These are phyloP conservation scores for Troides aeacus DNA, from an alignment of 2,888 invertebrate species.

Conservation along the genomic window DNA sequence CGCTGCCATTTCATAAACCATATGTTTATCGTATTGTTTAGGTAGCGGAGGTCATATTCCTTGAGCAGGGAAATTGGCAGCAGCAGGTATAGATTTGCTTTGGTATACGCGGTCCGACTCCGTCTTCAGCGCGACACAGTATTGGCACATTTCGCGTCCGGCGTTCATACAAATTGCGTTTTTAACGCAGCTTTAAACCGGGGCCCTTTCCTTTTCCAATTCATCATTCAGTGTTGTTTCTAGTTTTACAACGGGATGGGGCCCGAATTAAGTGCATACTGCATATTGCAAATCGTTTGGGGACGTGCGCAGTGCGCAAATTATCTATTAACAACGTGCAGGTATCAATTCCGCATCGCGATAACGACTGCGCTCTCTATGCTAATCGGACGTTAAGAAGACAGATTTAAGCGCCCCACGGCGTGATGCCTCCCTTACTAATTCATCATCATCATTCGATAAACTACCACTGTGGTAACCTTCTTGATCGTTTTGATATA, in stretches of 20 bases:
- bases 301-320: slow-evolving; percentile 52
- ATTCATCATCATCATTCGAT: slow-evolving; percentile 2
- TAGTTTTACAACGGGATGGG: slow-evolving; percentile 67
- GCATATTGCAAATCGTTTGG: slow-evolving; percentile 54
- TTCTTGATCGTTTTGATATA: not conserved
- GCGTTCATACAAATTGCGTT: slow-evolving; percentile 66
- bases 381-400: slow-evolving; percentile 31
- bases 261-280: slow-evolving; percentile 56
- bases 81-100: slow-evolving; percentile 34
- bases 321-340: slow-evolving; percentile 42
- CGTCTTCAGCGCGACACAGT: slow-evolving; percentile 50
- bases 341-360: slow-evolving; percentile 37
- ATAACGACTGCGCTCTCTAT: slow-evolving; percentile 33
- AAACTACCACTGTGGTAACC: not conserved
- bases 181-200: slow-evolving; percentile 58
- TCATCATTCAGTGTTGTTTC: slow-evolving; percentile 62
- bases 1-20: slow-evolving; percentile 28
- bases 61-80: not conserved
- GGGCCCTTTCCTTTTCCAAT: slow-evolving; percentile 71
- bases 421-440: slow-evolving; percentile 13
- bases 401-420: slow-evolving; percentile 23
- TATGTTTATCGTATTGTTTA: not conserved
- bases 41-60: slow-evolving; percentile 12
- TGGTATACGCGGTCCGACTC: slow-evolving; percentile 59
- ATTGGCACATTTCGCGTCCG: slow-evolving; percentile 61